phyloP scores from a whole-genome alignment of 2,113 vertebrate genomes.

The Xiphorhynchus elegans region DNA sequence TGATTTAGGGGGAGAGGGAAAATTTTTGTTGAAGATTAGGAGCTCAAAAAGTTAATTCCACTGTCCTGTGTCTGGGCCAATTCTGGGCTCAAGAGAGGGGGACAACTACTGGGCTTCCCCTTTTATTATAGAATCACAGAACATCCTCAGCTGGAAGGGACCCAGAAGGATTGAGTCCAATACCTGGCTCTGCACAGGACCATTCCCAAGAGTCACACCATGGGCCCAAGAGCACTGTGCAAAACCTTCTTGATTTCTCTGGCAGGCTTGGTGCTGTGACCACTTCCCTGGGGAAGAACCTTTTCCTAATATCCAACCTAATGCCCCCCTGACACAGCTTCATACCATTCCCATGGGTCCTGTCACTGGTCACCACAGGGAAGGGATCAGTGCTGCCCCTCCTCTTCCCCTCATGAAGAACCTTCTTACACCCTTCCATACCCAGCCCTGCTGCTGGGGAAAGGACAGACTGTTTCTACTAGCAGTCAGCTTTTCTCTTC shows the following conservation, averaged over 20 bases:
- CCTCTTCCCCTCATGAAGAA: background rate
- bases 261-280: background rate
- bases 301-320: background rate
- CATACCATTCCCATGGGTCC: rapidly evolving
- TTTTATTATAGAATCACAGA: background rate
- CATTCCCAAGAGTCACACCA: background rate
- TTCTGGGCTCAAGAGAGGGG: background rate
- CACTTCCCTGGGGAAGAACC: background rate
- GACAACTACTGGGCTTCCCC: background rate
- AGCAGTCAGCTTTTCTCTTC: background rate
- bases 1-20: background rate
- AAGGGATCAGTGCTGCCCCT: background rate
- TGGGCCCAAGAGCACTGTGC: background rate
- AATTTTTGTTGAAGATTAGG: background rate
- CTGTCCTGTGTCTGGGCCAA: background rate
- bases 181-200: background rate
- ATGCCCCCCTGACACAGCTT: background rate
- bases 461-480: background rate
- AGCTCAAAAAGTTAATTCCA: background rate
- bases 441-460: background rate
- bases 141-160: background rate
- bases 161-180: background rate
- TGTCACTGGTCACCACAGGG: background rate
- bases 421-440: background rate
- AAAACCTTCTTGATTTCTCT: background rate